A percentile compares a stretch with the other conserved stretches of the same genome.
These are phyloP conservation scores for Anguilla japonica DNA, from an alignment of 2,113 vertebrate species.

Conservation along the genomic window DNA sequence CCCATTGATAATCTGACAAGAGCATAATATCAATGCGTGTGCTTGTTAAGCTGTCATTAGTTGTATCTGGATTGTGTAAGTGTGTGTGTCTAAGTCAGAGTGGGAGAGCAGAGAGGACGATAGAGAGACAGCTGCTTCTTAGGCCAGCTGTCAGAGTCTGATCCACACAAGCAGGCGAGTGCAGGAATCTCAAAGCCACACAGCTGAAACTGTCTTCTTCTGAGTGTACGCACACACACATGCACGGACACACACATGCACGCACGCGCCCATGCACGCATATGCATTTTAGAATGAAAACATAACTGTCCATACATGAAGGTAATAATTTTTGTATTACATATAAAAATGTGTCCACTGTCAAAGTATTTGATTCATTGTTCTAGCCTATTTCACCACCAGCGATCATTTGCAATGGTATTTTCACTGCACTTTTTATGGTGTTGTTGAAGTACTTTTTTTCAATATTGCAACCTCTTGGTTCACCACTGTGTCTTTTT, in stretches of 20 bases:
- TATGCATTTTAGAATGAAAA: neutral
- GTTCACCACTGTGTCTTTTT: neutral
- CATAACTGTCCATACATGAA: no score
- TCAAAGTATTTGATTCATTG: no score
- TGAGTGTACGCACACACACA: slow-evolving; percentile 38
- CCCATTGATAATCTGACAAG: neutral
- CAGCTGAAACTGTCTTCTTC: slow-evolving; percentile 59
- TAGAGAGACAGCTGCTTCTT: slow-evolving; percentile 61
- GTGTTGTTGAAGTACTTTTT: no score
- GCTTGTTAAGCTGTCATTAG: neutral
- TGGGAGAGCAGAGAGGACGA: slow-evolving; percentile 30
- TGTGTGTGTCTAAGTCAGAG: neutral
- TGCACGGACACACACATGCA: neutral
- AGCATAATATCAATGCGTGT: neutral
- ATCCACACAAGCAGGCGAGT: slow-evolving; percentile 67
- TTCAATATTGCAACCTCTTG: neutral
- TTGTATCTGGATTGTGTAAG: neutral
- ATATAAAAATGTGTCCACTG: no score
- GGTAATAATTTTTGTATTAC: no score
- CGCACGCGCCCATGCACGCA: neutral
- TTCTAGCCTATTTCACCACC: no score
- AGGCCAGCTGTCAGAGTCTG: slow-evolving; percentile 63
- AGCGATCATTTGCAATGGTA: no score
- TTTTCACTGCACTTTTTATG: no score
- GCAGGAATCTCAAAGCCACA: slow-evolving; percentile 65